Evolutionary conservation across 2,113 vertebrate genomes (phyloP).

Genomic region (Meriones unguiculatus): DNA sequence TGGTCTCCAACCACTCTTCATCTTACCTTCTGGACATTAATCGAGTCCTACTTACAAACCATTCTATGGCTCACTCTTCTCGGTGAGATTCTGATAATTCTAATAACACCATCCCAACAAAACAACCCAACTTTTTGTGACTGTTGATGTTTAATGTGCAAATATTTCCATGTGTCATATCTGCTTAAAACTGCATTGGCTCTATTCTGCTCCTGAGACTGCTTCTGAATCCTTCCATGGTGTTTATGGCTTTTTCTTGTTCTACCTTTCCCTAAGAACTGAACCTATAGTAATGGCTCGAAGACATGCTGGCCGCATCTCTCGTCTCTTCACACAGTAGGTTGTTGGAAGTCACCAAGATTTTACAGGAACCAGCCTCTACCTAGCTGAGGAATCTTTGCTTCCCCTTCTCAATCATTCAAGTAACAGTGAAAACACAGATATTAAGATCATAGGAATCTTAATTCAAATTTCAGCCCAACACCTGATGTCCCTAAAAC

Average conservation of each 20-base stretch:
- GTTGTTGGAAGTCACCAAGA: background rate
- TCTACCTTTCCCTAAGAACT: background rate
- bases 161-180: background rate
- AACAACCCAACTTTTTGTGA: background rate
- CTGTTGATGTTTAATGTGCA: slow-evolving; percentile 13
- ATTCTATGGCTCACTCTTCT: background rate
- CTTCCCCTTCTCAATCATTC: background rate
- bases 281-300: background rate
- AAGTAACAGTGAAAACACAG: background rate
- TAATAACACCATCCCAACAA: background rate
- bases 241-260: background rate
- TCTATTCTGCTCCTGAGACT: background rate
- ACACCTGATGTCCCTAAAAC: background rate
- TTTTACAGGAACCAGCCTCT: background rate
- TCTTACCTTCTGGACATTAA: background rate
- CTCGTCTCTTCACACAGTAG: background rate
- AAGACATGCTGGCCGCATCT: background rate
- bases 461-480: background rate
- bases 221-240: background rate
- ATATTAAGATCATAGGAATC: background rate
- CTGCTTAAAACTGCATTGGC: background rate
- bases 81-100: background rate
- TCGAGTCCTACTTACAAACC: background rate
- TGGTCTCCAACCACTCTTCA: background rate
- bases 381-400: background rate